These are phyloP conservation scores for Muntiacus muntjak DNA, from an alignment of 2,113 vertebrate genomes.

Conservation along the genomic window DNA sequence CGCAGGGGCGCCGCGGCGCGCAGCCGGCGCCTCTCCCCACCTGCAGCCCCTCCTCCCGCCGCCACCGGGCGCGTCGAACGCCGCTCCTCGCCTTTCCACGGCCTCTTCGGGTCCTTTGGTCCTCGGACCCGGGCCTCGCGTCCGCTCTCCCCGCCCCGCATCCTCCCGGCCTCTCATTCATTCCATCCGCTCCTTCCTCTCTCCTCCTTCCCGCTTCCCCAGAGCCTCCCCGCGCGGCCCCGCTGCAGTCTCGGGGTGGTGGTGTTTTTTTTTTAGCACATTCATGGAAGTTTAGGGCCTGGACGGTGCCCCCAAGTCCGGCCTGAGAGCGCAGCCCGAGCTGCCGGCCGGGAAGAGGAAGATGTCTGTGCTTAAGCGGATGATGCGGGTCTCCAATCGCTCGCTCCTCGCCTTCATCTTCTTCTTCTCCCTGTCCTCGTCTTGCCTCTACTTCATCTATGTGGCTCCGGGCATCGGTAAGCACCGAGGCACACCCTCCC, in stretches of 20 bases:
- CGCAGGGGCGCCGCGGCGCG: background rate
- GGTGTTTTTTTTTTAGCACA: background rate
- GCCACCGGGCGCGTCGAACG: background rate
- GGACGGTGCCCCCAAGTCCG: constrained; percentile 4
- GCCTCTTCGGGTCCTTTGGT: background rate
- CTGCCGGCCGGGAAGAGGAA: constrained; percentile 62
- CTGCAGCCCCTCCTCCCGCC: constrained; percentile 3
- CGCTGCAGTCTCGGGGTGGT: background rate
- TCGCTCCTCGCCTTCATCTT: constrained; percentile 95
- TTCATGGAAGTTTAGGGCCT: constrained; percentile 63
- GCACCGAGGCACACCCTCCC: constrained; percentile 68
- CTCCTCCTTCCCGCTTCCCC: background rate
- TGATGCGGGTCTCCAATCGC: constrained; percentile 92
- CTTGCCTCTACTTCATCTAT: constrained; percentile 97
- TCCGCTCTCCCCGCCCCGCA: background rate
- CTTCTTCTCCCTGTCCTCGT: constrained; percentile 95
- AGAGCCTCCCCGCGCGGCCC: background rate
- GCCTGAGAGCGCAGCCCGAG: constrained; percentile 41
- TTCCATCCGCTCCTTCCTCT: background rate
- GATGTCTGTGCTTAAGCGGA: constrained; percentile 88
- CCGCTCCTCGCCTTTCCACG: background rate
- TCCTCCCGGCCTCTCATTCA: constrained; percentile 23
- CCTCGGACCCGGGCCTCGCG: background rate
- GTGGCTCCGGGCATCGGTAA: constrained; percentile 95
- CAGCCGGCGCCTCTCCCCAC: background rate